phyloP scores from a whole-genome alignment of 2,113 vertebrate genomes.

The Xiphias gladius region DNA sequence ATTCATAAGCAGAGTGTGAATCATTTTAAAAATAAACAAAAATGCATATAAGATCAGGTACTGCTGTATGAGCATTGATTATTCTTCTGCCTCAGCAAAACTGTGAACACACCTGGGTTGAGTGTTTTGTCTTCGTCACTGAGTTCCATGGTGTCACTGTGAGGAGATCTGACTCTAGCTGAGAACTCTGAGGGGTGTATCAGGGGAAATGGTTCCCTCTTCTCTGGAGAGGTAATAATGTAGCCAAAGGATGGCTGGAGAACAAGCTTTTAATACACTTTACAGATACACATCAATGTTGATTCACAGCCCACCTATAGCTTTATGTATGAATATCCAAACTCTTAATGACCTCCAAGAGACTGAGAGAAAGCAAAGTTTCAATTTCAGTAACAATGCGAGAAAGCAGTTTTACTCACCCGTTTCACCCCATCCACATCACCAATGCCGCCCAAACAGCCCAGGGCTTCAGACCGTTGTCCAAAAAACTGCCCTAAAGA shows the following conservation, averaged over 20 bases:
- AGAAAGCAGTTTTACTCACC: constrained; percentile 81
- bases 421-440: constrained; percentile 87
- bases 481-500: constrained; percentile 95
- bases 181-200: constrained; percentile 84
- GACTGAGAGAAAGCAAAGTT: not conserved
- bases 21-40: not conserved
- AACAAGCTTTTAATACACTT: not conserved
- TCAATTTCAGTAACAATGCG: not conserved
- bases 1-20: not conserved
- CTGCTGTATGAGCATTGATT: not conserved
- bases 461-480: constrained; percentile 95
- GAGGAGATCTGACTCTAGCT: constrained; percentile 64
- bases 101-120: constrained; percentile 81
- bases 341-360: not conserved
- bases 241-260: constrained; percentile 97
- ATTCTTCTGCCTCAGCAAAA: not conserved
- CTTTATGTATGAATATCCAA: not conserved
- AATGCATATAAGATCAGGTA: not conserved
- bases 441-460: constrained; percentile 86
- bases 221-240: constrained; percentile 93
- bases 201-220: constrained; percentile 91
- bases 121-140: constrained; percentile 82
- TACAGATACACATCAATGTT: not conserved
- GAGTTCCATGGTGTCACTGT: constrained; percentile 70
- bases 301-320: not conserved